Base-by-base conservation (phyloP, 2,113 vertebrate species). In the Strix uralensis region DNA sequence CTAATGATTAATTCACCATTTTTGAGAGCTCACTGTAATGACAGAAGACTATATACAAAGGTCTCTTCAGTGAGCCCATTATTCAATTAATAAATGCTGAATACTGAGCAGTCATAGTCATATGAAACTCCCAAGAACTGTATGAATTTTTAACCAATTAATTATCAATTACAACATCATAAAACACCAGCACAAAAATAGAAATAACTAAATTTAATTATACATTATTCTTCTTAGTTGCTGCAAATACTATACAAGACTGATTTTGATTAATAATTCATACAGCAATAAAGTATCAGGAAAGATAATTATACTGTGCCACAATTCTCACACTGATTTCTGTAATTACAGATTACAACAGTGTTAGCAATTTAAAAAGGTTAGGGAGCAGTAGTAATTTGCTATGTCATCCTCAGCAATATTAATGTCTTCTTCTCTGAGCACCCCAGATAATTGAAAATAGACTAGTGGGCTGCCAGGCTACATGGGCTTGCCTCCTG, bases 251-350 rank as follows among this genome's bases (percentile, higher is more conserved):
- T 96, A 98, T 97, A 98, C 98, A 98, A 98, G 98, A 98, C 97
- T 98, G 98, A 98, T 98, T 98, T 97, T 98, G 98, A 98, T 98
- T 98, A 98, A 98, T 98, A 98, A 98, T 98, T 98, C 98, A 98
- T 98, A 98, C 97, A 97, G 98, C 97, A 98, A 98, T 98, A 97
- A 98, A 97, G 97, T 98, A 98, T 98, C 97, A 98, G 95, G 98
- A 98, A 98, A 98, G 98, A 98, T 98, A 98, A 98, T 98, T 98
- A 98, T 97, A 98, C 97, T 96, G 96, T 98, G 95, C 98, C 97
- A 98, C 98, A 98, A 98, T 98, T 98, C 98, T 98, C 98, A 98
- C 97, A 98, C 97, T 98, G 98, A 98, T 98, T 98, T 98, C 97
- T 97, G 96, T 98, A 98, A 98, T 98, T 98, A 98, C 98, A 98